Evolutionary conservation across 2,113 vertebrate genomes (phyloP).

Genomic region (Psephotus haematonotus): DNA sequence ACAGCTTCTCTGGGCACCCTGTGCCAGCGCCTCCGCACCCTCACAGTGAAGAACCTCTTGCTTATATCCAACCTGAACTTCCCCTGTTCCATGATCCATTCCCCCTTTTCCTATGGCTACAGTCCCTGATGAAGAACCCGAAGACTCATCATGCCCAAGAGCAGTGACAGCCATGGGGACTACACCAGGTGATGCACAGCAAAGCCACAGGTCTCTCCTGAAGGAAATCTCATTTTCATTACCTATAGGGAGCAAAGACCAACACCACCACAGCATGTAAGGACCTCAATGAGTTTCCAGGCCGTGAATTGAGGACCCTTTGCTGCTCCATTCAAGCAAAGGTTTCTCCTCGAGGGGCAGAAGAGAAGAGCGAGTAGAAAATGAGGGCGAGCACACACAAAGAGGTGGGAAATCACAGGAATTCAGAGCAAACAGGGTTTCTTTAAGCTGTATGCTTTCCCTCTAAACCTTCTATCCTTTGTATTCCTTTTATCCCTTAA

Average conservation of each 20-base stretch:
- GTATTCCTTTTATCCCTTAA: background rate
- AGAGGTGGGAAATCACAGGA: background rate
- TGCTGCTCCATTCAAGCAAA: background rate
- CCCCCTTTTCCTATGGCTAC: background rate
- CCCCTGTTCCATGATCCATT: background rate
- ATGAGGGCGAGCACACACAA: background rate
- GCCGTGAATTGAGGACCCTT: background rate
- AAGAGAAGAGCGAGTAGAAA: background rate
- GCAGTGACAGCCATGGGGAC: fast-evolving
- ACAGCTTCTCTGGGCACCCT: background rate
- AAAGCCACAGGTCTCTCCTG: background rate
- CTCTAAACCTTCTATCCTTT: background rate
- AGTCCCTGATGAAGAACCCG: background rate
- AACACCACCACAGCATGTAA: background rate
- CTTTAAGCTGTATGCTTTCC: background rate
- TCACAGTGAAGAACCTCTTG: background rate
- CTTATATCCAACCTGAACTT: background rate
- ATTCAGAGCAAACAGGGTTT: background rate
- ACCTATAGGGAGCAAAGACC: fast-evolving
- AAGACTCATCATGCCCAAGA: background rate
- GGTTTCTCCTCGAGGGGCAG: background rate
- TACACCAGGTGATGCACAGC: background rate
- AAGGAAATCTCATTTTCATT: background rate
- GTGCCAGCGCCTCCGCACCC: background rate
- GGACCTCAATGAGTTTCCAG: background rate